phyloP scores from a whole-genome alignment of 2,113 vertebrate genomes.

The Tachuris rubrigastra region DNA sequence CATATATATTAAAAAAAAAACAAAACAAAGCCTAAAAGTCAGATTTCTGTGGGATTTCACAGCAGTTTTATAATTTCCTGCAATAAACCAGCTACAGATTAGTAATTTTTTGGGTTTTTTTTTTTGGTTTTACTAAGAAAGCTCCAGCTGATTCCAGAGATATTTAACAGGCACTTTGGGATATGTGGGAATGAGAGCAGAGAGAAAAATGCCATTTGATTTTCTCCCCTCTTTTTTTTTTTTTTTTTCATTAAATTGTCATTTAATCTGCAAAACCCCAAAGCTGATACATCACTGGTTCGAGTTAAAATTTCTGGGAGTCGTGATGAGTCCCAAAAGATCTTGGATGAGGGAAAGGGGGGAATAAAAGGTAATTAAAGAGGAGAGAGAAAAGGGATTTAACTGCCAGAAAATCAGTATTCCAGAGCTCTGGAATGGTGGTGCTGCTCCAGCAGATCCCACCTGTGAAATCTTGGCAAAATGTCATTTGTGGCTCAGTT shows the following conservation, averaged over 20 bases:
- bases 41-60: background rate
- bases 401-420: background rate
- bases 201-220: slow-evolving; percentile 2
- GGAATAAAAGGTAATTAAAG: background rate
- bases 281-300: background rate
- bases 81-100: background rate
- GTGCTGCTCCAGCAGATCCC: background rate
- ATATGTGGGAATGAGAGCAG: background rate
- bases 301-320: background rate
- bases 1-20: background rate
- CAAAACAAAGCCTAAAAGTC: background rate
- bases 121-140: background rate
- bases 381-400: background rate
- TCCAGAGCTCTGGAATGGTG: background rate
- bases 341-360: background rate
- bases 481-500: background rate
- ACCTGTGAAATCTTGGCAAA: background rate
- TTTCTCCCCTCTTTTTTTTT: no score
- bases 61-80: background rate
- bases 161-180: background rate
- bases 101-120: no score
- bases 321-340: background rate
- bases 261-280: background rate
- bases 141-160: background rate
- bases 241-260: background rate